Evolutionary conservation across 2,888 invertebrate species (phyloP).

Genomic region (Anarsia innoxiella): DNA sequence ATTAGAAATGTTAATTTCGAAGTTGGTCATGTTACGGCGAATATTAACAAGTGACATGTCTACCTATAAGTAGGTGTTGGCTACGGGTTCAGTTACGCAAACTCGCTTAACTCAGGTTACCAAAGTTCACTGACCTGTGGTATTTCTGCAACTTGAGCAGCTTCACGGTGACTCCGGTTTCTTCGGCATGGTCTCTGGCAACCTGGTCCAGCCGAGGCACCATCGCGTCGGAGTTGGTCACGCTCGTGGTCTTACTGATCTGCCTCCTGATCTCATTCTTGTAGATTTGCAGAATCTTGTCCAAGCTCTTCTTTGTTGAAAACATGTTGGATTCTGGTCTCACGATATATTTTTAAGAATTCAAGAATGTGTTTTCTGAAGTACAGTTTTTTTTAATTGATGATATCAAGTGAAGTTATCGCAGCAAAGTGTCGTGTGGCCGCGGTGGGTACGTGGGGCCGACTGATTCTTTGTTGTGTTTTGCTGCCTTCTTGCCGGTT

Average conservation of each 20-base stretch:
- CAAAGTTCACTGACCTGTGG: constrained; percentile 73
- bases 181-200: constrained; percentile 49
- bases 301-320: constrained; percentile 55
- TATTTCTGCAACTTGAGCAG: constrained; percentile 72
- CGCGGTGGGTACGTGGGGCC: constrained; percentile 42
- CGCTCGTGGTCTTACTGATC: constrained; percentile 77
- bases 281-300: constrained; percentile 53
- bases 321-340: constrained; percentile 43
- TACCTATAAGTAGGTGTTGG: neutral
- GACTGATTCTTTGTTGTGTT: constrained; percentile 72
- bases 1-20: constrained; percentile 5
- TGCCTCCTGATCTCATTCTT: constrained; percentile 64
- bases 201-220: constrained; percentile 64
- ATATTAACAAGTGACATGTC: constrained; percentile 5
- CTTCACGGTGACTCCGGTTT: constrained; percentile 56
- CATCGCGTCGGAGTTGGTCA: constrained; percentile 76
- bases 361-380: neutral
- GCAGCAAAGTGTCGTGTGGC: constrained; percentile 33
- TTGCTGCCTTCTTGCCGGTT: constrained; percentile 55
- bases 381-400: constrained; percentile 11
- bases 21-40: constrained; percentile 2
- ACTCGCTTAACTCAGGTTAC: constrained; percentile 30
- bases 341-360: neutral
- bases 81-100: constrained; percentile 45
- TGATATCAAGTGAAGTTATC: neutral